Conservation (phyloP, 53 echinoderm and acorn worm species). For the Echinometra lucunter region DNA sequence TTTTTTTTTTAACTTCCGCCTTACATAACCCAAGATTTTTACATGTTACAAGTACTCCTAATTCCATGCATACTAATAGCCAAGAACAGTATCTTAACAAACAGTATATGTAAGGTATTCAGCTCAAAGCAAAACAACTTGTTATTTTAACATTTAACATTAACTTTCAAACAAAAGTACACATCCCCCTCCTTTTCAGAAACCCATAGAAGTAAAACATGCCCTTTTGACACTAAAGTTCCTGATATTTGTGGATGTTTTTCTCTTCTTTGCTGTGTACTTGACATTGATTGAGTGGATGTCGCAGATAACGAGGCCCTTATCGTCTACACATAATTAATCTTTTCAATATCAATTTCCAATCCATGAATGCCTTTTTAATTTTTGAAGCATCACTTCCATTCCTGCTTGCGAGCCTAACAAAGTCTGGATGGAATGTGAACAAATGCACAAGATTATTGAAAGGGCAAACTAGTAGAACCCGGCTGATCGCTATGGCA, state of each 20-base stretch:
- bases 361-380: constrained; percentile 57
- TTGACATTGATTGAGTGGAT: constrained; percentile 58
- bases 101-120: background rate
- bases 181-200: background rate
- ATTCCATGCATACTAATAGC: background rate
- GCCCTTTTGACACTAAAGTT: constrained; percentile 33
- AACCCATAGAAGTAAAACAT: background rate
- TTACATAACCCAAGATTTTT: too few species aligned
- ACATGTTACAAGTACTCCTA: background rate
- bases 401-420: background rate
- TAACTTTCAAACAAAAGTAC: background rate
- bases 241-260: background rate
- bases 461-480: background rate
- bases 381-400: constrained; percentile 56
- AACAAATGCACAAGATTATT: constrained; percentile 31
- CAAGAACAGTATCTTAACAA: background rate
- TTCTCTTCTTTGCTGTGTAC: constrained; percentile 33
- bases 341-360: constrained; percentile 65
- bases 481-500: background rate
- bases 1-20: too few species aligned
- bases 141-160: background rate
- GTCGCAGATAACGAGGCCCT: background rate
- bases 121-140: background rate
- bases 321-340: constrained; percentile 52
- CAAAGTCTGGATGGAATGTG: constrained; percentile 43